Conservation (phyloP, 2,113 vertebrate species). For the Paraplagusia blochii region DNA sequence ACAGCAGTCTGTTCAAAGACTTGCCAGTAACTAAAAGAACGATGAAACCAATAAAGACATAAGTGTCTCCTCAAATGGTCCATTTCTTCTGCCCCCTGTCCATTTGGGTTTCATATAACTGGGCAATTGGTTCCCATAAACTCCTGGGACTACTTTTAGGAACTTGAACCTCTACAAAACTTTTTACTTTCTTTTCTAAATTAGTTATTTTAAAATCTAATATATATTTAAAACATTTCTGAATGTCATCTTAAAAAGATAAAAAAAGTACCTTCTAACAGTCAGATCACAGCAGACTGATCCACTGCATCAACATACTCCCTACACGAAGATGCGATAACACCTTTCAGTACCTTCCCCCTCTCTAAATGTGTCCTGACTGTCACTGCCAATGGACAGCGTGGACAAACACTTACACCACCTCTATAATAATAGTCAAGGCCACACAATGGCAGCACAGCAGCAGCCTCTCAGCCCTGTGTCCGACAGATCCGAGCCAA, state of each 20-base stretch:
- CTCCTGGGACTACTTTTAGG: background rate
- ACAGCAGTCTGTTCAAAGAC: constrained; percentile 25
- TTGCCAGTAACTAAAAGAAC: constrained; percentile 22
- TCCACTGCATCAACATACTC: background rate
- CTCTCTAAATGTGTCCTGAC: background rate
- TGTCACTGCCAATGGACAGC: background rate
- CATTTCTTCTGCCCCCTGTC: constrained; percentile 11
- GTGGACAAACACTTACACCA: background rate
- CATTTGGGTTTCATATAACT: constrained; percentile 11
- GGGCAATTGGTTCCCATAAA: background rate
- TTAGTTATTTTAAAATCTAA: too few relatives aligned
- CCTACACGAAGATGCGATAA: background rate
- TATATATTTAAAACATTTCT: too few relatives aligned
- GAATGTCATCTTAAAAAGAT: background rate
- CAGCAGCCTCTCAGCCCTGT: background rate
- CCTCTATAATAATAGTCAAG: background rate
- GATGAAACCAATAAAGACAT: constrained; percentile 35
- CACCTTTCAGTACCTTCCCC: background rate
- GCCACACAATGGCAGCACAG: too few relatives aligned
- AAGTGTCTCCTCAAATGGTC: constrained; percentile 30
- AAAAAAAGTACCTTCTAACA: background rate
- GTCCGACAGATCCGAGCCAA: background rate
- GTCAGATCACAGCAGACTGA: background rate
- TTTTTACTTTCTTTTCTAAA: background rate
- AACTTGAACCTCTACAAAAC: background rate